phyloP scores from a whole-genome alignment of 1,140 invertebrate genomes.

The Drosophila lacteicornis region DNA sequence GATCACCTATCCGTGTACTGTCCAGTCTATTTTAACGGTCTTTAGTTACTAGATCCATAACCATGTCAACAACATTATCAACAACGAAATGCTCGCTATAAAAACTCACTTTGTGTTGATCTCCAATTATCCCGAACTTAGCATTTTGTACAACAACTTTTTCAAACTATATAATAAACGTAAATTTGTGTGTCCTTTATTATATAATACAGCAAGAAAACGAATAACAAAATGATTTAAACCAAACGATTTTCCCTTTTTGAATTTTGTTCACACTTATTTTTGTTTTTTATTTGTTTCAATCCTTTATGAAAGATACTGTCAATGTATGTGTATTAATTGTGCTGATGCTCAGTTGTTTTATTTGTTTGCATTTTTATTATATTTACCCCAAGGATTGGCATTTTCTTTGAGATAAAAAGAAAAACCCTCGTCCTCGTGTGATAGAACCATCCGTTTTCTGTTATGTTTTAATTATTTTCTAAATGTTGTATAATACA shows the following conservation, averaged over 20 bases:
- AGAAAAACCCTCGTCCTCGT: background rate
- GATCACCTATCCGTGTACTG: constrained; percentile 50
- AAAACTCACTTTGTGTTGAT: constrained; percentile 58
- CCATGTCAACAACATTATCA: constrained; percentile 32
- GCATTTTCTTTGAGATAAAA: constrained; percentile 2
- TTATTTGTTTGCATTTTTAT: constrained; percentile 61
- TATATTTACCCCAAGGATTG: constrained; percentile 18
- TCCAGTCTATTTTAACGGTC: constrained; percentile 41
- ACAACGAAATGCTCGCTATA: constrained; percentile 50
- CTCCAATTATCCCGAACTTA: constrained; percentile 53
- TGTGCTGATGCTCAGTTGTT: constrained; percentile 63
- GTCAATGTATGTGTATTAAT: constrained; percentile 65
- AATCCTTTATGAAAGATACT: constrained; percentile 24
- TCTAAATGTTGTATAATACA: constrained; percentile 74
- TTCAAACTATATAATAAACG: constrained; percentile 41
- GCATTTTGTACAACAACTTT: constrained; percentile 67
- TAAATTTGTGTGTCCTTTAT: constrained; percentile 55
- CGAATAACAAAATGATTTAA: constrained; percentile 27
- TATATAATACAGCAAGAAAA: constrained; percentile 9
- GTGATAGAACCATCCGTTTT: constrained; percentile 20
- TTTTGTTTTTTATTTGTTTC: constrained; percentile 32
- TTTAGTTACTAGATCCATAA: constrained; percentile 37
- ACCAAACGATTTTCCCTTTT: background rate
- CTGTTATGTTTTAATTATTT: constrained; percentile 43
- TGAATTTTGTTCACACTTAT: constrained; percentile 25